These are phyloP conservation scores for Naso thynnoides DNA, from an alignment of 2,797 vertebrate species.

Conservation along the genomic window DNA sequence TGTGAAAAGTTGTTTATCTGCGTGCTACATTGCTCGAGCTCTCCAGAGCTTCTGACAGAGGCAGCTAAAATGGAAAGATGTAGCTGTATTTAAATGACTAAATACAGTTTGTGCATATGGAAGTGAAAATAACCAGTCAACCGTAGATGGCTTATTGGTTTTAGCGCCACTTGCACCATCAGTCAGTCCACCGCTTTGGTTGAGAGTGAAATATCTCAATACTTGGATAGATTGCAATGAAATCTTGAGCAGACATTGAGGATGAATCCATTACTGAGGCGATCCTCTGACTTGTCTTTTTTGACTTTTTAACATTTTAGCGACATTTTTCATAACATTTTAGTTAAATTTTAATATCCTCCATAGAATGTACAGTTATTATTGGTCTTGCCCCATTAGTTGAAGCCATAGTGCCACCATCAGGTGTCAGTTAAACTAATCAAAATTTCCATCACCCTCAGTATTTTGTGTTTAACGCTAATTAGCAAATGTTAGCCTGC, in stretches of 20 bases:
- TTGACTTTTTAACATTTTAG: neutral
- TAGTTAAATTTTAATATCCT: too few relatives aligned
- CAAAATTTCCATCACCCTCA: neutral
- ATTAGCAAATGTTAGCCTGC: too few relatives aligned
- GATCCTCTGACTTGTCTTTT: neutral
- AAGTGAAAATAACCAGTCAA: conserved; percentile 24
- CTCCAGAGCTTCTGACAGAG: conserved; percentile 39
- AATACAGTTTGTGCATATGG: conserved; percentile 16
- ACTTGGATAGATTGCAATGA: neutral
- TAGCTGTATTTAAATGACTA: conserved; percentile 38
- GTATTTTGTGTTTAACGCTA: conserved; percentile 1
- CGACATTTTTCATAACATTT: neutral
- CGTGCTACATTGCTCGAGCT: conserved; percentile 36
- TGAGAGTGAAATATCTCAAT: neutral
- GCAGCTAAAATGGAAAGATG: conserved; percentile 34
- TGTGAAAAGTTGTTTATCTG: conserved; percentile 48
- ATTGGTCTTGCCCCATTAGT: neutral
- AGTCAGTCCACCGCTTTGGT: neutral
- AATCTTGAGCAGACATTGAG: neutral
- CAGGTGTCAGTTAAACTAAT: neutral
- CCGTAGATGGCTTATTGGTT: neutral
- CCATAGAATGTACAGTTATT: neutral
- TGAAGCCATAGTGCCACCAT: neutral
- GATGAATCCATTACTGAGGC: neutral
- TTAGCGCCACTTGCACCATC: neutral